A percentile compares a stretch with the other conserved stretches of the same genome.
phyloP scores from a whole-genome alignment of 2,113 vertebrate genomes.

The Patagioenas fasciata region DNA sequence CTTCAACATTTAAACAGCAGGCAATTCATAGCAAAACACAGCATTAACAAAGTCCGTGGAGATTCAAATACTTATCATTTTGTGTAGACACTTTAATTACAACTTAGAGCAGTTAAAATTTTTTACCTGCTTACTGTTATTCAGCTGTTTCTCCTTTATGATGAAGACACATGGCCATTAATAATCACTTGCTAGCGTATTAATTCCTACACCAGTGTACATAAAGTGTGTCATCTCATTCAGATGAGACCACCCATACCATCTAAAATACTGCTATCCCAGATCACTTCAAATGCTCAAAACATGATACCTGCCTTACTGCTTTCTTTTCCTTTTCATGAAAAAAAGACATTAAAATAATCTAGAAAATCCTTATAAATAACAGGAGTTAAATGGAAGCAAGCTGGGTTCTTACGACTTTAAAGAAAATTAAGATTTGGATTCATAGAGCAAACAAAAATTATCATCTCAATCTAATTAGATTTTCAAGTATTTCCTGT shows the following conservation, averaged over 20 bases:
- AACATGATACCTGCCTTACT: neutral
- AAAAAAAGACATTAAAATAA: neutral
- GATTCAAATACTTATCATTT: neutral
- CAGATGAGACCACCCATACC: neutral
- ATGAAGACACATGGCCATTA: neutral
- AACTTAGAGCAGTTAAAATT: neutral
- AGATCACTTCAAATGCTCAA: neutral
- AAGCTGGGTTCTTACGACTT: neutral
- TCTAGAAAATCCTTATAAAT: neutral
- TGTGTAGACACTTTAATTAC: neutral
- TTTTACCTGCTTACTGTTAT: neutral
- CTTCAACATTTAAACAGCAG: neutral
- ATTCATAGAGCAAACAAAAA: neutral
- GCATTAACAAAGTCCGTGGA: neutral
- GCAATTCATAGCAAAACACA: neutral
- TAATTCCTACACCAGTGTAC: neutral
- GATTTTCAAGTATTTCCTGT: conserved; percentile 42
- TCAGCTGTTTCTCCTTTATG: neutral
- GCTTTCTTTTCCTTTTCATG: neutral
- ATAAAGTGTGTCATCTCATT: neutral
- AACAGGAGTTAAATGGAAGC: neutral
- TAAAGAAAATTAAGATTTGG: neutral
- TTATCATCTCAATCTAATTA: neutral
- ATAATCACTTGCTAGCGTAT: neutral
- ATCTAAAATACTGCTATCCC: neutral